phyloP scores from a whole-genome alignment of 2,888 invertebrate genomes.

The Baccha elongata region DNA sequence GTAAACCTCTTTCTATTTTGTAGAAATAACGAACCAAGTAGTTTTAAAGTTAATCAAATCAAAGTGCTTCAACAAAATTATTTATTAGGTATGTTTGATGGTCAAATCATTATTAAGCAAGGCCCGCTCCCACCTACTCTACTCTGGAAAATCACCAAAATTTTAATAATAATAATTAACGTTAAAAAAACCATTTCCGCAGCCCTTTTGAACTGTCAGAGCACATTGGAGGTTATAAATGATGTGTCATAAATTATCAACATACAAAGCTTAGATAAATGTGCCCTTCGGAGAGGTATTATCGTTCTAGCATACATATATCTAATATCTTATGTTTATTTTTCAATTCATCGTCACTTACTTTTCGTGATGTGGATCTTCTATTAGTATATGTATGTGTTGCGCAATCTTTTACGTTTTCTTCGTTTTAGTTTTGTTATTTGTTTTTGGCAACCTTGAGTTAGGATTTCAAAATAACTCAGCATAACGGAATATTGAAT shows the following conservation, averaged over 20 bases:
- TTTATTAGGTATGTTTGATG: no score
- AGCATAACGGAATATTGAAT: conserved; percentile 2
- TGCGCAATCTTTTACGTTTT: conserved; percentile 14
- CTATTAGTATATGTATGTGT: background rate
- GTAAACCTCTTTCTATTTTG: no score
- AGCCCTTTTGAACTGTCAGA: background rate
- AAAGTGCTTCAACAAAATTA: no score
- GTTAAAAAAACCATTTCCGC: background rate
- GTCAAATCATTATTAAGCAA: no score
- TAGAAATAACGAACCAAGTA: no score
- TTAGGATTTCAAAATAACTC: conserved; percentile 53
- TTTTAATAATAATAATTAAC: background rate
- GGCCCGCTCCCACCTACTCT: background rate
- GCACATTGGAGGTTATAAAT: background rate
- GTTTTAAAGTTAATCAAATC: no score
- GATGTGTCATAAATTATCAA: conserved; percentile 12
- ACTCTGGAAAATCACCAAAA: background rate
- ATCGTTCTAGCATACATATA: conserved; percentile 3
- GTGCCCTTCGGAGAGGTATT: background rate
- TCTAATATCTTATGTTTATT: conserved; percentile 1
- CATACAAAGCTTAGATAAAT: background rate
- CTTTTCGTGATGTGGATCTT: background rate
- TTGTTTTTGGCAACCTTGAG: conserved; percentile 55
- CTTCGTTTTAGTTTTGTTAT: conserved; percentile 6
- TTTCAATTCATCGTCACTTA: conserved; percentile 13